Conservation (phyloP, 2,113 vertebrate genomes). For the Tenrec ecaudatus region DNA sequence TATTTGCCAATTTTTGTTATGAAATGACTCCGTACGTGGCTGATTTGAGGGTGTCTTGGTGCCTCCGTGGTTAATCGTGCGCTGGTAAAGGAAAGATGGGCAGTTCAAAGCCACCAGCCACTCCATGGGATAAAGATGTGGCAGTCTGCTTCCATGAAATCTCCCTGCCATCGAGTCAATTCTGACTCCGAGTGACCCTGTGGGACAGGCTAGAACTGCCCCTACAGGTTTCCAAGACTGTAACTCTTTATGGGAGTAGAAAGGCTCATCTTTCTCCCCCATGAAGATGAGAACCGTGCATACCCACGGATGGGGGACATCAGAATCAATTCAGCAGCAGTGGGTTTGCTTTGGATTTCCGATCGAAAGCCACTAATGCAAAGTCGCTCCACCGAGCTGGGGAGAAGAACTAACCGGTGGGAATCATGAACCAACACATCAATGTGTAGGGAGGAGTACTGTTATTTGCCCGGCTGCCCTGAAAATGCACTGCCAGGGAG, state of each 20-base stretch:
- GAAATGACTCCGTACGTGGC: background rate
- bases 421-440: background rate
- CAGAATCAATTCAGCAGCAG: background rate
- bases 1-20: background rate
- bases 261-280: no score
- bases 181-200: no score
- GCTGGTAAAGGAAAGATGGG: no score
- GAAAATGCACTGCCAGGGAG: background rate
- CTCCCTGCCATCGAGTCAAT: no score
- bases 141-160: background rate
- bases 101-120: background rate
- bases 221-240: no score
- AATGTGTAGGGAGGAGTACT: background rate
- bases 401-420: background rate
- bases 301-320: background rate
- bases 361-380: background rate
- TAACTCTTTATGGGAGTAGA: no score
- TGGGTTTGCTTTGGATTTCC: background rate
- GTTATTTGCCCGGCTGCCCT: background rate
- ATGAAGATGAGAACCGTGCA: no score
- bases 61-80: background rate
- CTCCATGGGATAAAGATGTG: background rate
- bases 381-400: background rate
- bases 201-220: no score
- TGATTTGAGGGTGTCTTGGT: background rate